phyloP scores from a whole-genome alignment of 2,888 invertebrate species.

The Cylloceria caligata region DNA sequence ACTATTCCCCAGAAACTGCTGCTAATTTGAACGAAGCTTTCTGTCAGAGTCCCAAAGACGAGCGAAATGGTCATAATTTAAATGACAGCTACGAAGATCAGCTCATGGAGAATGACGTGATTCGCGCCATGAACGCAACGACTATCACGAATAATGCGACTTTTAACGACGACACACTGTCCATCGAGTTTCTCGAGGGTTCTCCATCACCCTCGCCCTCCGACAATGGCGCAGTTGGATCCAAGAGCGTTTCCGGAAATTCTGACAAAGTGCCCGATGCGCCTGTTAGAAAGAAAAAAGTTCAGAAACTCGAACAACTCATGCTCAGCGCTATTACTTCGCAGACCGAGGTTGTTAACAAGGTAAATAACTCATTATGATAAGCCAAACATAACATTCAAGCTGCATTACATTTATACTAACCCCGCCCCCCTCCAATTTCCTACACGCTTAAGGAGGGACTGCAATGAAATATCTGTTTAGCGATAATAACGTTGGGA shows the following conservation, averaged over 20 bases:
- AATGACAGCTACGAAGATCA: constrained; percentile 79
- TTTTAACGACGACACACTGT: constrained; percentile 81
- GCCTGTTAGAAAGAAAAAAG: constrained; percentile 82
- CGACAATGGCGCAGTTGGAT: constrained; percentile 73
- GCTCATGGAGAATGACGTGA: constrained; percentile 67
- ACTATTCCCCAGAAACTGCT: constrained; percentile 78
- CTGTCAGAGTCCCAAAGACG: constrained; percentile 73
- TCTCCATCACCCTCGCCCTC: constrained; percentile 78
- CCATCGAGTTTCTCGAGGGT: constrained; percentile 81
- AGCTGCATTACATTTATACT: too few species aligned
- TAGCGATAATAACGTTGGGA: too few species aligned
- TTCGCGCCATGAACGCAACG: constrained; percentile 76
- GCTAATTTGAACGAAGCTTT: constrained; percentile 82
- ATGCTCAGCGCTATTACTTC: constrained; percentile 82
- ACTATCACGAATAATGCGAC: constrained; percentile 82
- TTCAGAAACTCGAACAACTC: constrained; percentile 82
- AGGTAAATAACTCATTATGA: too few species aligned
- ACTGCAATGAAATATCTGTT: too few species aligned
- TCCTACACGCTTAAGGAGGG: too few species aligned
- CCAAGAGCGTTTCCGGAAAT: constrained; percentile 79
- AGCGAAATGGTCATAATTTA: constrained; percentile 74
- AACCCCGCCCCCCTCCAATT: too few species aligned
- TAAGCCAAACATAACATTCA: too few species aligned
- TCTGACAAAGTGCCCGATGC: constrained; percentile 78
- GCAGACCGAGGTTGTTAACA: constrained; percentile 83